Conservation (phyloP, 2,113 vertebrate species). For the Neotragus moschatus region DNA sequence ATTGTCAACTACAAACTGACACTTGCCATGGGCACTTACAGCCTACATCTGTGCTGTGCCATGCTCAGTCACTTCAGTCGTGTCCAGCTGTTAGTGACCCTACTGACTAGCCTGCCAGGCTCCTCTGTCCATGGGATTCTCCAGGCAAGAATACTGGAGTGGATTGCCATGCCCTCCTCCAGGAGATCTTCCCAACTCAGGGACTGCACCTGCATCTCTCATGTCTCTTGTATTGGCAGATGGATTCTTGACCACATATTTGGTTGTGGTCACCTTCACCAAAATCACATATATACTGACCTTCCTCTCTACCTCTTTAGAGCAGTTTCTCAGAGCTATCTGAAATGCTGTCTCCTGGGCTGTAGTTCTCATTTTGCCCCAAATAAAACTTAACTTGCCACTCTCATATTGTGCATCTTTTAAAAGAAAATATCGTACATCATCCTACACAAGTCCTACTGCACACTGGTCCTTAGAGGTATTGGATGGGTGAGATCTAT, state of each 20-base stretch:
- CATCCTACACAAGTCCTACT: neutral
- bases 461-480: neutral
- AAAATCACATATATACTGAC: neutral
- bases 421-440: neutral
- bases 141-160: too few relatives aligned
- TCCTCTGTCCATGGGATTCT: too few relatives aligned
- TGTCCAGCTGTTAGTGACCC: too few relatives aligned
- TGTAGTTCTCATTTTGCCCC: neutral
- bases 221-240: too few relatives aligned
- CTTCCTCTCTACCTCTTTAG: neutral
- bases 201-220: too few relatives aligned
- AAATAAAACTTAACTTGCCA: neutral
- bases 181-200: too few relatives aligned
- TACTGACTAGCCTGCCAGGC: too few relatives aligned
- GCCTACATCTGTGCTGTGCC: too few relatives aligned
- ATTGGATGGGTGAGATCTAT: neutral
- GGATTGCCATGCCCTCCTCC: too few relatives aligned
- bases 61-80: too few relatives aligned
- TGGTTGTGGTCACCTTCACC: neutral
- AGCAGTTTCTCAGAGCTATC: neutral
- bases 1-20: too few relatives aligned
- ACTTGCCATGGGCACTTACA: too few relatives aligned
- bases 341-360: neutral
- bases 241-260: neutral
- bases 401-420: neutral